Evolutionary conservation across 2,888 invertebrate genomes (phyloP), one percentile per base, ranked within the genome.

Genomic region (Cabera pusaria): DNA sequence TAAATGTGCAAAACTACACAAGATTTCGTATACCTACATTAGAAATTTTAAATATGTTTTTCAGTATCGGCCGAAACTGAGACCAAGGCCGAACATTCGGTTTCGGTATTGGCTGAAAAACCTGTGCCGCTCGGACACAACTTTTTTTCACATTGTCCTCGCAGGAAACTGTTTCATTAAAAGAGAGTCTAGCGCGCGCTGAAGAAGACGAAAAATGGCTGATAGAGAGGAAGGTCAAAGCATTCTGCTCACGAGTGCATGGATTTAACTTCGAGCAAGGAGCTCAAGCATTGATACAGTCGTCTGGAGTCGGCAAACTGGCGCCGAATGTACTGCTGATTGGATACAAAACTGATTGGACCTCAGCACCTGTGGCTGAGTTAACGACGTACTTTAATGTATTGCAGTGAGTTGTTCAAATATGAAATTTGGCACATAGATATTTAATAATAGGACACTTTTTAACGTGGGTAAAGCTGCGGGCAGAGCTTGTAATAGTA

Each of bases 271-370:
- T 96, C 66, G 95, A 96, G 76, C 85, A 90, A 28, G 98, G 97
- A 2, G 94, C 95, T 5, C 93, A 94, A 51, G 94, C 96, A 3
- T 81, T 98, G 22, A 91, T 98, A 75, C 97, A 98, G 86, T 92
- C 96, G 0, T 90, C 94, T 0, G 99, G 99, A 1, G 93, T 99
- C 31, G 99, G 99, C 3, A 95, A 97, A 71, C 90, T 99, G 44
- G 91, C 94, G 25, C 98, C 99, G 6, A 99, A 99, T 74, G 96
- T 98, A 39, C 88, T 99, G 26, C 91, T 99, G 63, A 94, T 99
- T 93, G 99, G 99, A 1, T 99, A 95, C 85, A 99, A 99, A 77
- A 91, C 91, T 4, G 93, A 98, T 72, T 99, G 99, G 99, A 85
- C 90, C 33, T 91, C 90, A 0, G 95, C 96, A 41, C 91, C 93